A percentile compares a stretch with the other conserved stretches of the same genome.
Evolutionary conservation across 2,888 invertebrate genomes (phyloP).

Genomic region (Dryobota labecula): DNA sequence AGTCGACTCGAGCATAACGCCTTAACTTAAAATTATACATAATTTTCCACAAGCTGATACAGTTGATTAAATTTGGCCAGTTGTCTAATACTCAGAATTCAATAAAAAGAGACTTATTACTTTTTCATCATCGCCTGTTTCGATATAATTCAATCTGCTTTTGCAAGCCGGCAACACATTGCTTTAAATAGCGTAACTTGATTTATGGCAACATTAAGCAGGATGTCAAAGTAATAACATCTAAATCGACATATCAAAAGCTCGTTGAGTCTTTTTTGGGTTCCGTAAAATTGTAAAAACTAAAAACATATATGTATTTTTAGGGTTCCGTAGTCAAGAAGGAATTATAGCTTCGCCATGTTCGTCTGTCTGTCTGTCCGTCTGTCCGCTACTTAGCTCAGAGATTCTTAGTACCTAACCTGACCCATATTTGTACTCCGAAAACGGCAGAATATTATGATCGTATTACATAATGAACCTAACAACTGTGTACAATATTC

Average conservation of each 20-base stretch:
- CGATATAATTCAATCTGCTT: slow-evolving; percentile 23
- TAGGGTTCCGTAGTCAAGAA: no score
- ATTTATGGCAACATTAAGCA: slow-evolving; percentile 51
- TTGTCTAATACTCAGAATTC: neutral
- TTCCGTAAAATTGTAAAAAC: neutral
- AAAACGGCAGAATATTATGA: no score
- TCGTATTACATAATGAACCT: no score
- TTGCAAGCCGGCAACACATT: slow-evolving; percentile 46
- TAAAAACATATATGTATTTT: neutral
- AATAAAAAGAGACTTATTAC: slow-evolving; percentile 2
- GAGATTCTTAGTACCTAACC: no score
- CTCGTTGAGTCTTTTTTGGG: slow-evolving; percentile 22
- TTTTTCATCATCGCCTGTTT: slow-evolving; percentile 6
- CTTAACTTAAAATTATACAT: neutral
- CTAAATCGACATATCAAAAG: slow-evolving; percentile 46
- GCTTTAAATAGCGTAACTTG: slow-evolving; percentile 41
- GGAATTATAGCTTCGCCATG: no score
- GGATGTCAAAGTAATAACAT: slow-evolving; percentile 39
- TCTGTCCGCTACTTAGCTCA: no score
- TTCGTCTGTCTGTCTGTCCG: no score
- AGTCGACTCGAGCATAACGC: no score
- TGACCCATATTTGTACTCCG: no score
- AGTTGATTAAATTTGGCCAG: slow-evolving; percentile 10
- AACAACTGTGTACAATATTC: no score
- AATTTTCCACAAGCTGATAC: neutral